phyloP scores from a whole-genome alignment of 2,888 invertebrate genomes.

The Ormyrus nitidulus region DNA sequence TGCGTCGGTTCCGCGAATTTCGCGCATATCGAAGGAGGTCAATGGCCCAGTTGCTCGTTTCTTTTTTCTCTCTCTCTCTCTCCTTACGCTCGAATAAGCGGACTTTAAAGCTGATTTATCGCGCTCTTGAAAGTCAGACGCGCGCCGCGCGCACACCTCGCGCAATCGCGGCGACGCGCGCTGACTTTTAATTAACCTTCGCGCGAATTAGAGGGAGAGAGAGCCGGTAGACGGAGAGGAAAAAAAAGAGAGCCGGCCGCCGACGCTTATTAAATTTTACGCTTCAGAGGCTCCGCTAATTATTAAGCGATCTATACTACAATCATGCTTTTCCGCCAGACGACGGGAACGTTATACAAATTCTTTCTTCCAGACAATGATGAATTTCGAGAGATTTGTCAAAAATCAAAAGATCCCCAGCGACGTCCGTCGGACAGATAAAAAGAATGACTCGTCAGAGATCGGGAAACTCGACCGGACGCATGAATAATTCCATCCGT shows the following conservation, averaged over 20 bases:
- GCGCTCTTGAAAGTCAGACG: not conserved
- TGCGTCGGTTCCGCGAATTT: not conserved
- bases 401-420: no score
- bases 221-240: not conserved
- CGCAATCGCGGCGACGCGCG: not conserved
- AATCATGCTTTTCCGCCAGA: not conserved
- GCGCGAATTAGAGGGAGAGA: not conserved
- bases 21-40: no score
- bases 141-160: not conserved
- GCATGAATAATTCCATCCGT: slow-evolving; percentile 13
- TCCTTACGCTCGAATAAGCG: no score
- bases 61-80: no score
- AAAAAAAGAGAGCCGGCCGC: not conserved
- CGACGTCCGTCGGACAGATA: no score
- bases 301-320: not conserved
- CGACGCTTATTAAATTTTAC: slow-evolving; percentile 21
- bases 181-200: not conserved
- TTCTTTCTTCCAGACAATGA: no score
- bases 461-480: no score
- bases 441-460: no score
- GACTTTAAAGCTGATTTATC: not conserved
- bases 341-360: not conserved
- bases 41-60: no score
- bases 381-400: no score
- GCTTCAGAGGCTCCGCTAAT: not conserved